These are phyloP conservation scores for Menidia beryllina DNA, from an alignment of 2,113 vertebrate species.

Conservation along the genomic window DNA sequence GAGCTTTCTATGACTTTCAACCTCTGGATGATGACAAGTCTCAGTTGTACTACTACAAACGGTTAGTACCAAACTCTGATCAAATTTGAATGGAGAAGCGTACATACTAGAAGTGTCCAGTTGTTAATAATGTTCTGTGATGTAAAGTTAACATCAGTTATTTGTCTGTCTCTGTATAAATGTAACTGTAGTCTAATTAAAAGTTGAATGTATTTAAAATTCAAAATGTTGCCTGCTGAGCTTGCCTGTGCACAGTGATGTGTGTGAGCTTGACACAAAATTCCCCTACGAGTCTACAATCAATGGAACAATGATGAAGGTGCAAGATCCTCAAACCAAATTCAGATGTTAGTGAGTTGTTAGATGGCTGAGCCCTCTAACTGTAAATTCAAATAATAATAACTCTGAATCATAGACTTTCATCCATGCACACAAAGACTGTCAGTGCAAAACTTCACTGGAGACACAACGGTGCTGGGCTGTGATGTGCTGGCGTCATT, in stretches of 20 bases:
- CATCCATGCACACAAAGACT: too few species aligned
- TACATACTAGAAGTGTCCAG: slow-evolving; percentile 53
- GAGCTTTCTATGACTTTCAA: slow-evolving; percentile 27
- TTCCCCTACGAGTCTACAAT: too few species aligned
- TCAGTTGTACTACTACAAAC: not conserved
- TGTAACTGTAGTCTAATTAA: slow-evolving; percentile 73
- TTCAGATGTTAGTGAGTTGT: not conserved
- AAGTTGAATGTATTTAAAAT: slow-evolving; percentile 60
- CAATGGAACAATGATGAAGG: not conserved
- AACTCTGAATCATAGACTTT: too few species aligned
- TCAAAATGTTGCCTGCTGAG: not conserved
- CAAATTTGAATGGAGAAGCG: slow-evolving; percentile 1
- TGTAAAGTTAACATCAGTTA: slow-evolving; percentile 43
- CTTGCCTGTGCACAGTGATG: not conserved
- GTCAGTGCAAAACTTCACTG: too few species aligned
- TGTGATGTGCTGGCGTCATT: too few species aligned
- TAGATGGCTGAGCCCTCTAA: not conserved
- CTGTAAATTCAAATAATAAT: too few species aligned
- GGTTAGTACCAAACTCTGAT: not conserved
- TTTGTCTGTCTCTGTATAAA: slow-evolving; percentile 69
- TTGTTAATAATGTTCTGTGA: slow-evolving; percentile 24
- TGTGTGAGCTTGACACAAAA: not conserved
- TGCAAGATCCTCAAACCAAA: not conserved
- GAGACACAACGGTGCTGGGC: too few species aligned
- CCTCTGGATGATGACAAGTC: slow-evolving; percentile 11